phyloP scores from a whole-genome alignment of 2,113 vertebrate species.

The Platycercus adscitus region DNA sequence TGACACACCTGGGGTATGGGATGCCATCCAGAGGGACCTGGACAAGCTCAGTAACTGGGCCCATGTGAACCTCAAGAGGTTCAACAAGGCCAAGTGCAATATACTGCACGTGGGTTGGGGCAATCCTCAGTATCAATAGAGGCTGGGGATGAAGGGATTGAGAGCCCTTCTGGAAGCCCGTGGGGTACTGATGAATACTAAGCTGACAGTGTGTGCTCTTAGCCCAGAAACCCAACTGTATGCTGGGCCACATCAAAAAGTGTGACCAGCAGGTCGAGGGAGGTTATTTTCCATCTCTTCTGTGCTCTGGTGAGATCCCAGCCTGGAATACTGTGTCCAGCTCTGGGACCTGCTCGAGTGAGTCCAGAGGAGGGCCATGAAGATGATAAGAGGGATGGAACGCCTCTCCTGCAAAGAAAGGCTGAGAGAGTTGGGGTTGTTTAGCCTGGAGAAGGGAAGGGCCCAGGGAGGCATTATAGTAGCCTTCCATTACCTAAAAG shows the following conservation, averaged over 20 bases:
- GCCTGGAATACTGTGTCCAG: neutral
- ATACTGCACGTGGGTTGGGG: neutral
- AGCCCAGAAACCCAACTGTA: neutral
- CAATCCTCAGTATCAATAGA: rapidly evolving
- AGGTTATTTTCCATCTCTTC: neutral
- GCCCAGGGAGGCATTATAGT: neutral
- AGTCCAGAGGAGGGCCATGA: neutral
- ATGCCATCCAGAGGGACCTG: neutral
- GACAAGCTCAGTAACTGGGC: neutral
- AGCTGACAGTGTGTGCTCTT: rapidly evolving
- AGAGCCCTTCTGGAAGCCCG: neutral
- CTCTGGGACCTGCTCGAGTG: neutral
- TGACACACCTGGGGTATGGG: rapidly evolving
- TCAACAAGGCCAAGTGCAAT: neutral
- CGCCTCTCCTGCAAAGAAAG: neutral
- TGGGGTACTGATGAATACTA: rapidly evolving
- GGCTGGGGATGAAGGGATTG: neutral
- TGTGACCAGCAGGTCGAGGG: rapidly evolving
- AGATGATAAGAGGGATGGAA: neutral
- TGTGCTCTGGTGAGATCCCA: neutral
- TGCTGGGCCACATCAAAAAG: neutral
- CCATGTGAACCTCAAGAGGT: rapidly evolving
- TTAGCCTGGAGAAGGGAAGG: neutral
- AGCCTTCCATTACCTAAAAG: neutral
- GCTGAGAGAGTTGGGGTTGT: neutral